A percentile compares a stretch with the other conserved stretches of the same genome.
These are phyloP conservation scores for Porites lobata DNA, from an alignment of 92 coral and sea anemone species.

Conservation along the genomic window DNA sequence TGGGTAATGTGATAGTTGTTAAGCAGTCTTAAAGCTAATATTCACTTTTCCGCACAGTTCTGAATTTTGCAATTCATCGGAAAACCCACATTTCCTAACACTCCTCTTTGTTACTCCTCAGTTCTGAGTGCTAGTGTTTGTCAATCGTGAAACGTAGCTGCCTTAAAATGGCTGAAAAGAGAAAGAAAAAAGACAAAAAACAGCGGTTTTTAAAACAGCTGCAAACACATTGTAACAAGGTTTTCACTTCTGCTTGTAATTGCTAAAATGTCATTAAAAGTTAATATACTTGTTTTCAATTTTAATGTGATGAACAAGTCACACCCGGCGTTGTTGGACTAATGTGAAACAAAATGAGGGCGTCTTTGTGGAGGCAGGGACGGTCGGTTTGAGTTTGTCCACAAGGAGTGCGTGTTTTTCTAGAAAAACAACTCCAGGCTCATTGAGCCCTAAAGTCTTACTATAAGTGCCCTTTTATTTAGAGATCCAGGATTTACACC, in stretches of 20 bases:
- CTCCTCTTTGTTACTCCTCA: neutral
- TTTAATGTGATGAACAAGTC: neutral
- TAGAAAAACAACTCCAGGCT: neutral
- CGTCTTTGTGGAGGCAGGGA: neutral
- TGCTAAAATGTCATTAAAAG: constrained; percentile 40
- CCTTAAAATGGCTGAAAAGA: neutral
- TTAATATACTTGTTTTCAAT: constrained; percentile 26
- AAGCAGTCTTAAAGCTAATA: neutral
- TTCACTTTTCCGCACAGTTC: neutral
- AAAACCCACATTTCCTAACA: neutral
- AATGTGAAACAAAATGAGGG: neutral
- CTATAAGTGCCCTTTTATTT: constrained; percentile 53
- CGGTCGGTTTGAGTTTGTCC: neutral
- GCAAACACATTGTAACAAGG: constrained; percentile 42
- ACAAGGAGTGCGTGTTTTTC: neutral
- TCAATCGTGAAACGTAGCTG: neutral
- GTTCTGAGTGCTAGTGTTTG: neutral
- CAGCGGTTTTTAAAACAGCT: constrained; percentile 53
- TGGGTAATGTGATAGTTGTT: constrained; percentile 8
- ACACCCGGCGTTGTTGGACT: neutral
- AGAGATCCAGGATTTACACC: constrained; percentile 67
- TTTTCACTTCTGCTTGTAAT: constrained; percentile 24
- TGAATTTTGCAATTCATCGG: neutral
- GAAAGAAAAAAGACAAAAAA: neutral
- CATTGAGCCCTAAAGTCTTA: neutral